Evolutionary conservation across 2,797 vertebrate genomes (phyloP).

Genomic region (Perodicticus potto): DNA sequence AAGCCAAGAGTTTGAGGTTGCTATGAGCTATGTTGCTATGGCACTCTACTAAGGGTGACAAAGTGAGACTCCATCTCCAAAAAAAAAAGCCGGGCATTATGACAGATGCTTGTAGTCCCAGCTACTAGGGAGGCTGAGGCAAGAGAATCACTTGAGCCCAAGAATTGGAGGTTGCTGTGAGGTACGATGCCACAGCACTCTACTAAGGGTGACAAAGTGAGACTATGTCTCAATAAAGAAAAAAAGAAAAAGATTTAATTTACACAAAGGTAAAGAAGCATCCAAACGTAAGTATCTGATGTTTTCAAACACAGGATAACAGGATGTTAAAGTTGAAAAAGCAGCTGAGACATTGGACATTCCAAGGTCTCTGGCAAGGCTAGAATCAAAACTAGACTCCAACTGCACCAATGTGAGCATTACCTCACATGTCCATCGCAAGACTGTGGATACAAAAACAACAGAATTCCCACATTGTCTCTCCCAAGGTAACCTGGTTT

Average conservation of each 20-base stretch:
- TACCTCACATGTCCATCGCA: background rate
- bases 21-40: too few species aligned
- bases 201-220: too few species aligned
- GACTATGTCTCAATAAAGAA: too few species aligned
- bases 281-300: background rate
- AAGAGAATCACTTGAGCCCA: too few species aligned
- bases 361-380: background rate
- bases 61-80: too few species aligned
- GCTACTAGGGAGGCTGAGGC: too few species aligned
- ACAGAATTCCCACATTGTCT: rapidly evolving
- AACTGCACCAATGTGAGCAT: background rate
- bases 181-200: too few species aligned
- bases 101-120: too few species aligned
- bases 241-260: background rate
- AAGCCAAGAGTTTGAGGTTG: too few species aligned
- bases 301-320: background rate
- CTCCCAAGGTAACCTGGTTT: rapidly evolving
- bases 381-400: background rate
- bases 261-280: background rate
- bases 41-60: too few species aligned
- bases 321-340: background rate
- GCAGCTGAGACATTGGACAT: rapidly evolving
- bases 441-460: background rate
- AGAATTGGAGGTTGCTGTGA: too few species aligned
- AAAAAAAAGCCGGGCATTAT: too few species aligned